Evolutionary conservation across 2,797 vertebrate genomes (phyloP).

Genomic region (Spinibarbus caldwelli): DNA sequence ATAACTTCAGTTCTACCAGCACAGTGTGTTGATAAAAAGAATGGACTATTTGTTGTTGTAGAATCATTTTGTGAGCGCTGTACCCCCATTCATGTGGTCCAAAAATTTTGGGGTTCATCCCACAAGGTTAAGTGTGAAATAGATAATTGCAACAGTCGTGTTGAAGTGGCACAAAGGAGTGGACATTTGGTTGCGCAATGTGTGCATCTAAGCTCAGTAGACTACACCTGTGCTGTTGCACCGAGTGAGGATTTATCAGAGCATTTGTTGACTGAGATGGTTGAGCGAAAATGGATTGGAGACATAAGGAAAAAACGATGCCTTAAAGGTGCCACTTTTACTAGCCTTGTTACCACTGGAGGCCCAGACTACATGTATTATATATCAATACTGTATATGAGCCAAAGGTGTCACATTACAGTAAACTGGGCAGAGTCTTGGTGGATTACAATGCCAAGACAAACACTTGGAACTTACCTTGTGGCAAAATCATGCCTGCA

Average conservation of each 20-base stretch:
- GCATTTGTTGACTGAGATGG: conserved; percentile 1
- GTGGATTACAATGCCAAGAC: conserved; percentile 1
- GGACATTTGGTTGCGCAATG: not conserved
- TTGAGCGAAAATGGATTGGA: not conserved
- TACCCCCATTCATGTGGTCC: not conserved
- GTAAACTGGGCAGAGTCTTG: conserved; percentile 9
- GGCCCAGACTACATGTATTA: not conserved
- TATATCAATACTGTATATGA: conserved; percentile 14
- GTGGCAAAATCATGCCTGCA: not conserved
- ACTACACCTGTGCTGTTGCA: not conserved
- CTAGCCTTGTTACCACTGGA: conserved; percentile 1
- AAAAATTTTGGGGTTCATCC: not conserved
- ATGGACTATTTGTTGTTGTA: conserved; percentile 2
- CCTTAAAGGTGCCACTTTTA: conserved; percentile 2
- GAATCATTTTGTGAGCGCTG: not conserved
- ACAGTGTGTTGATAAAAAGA: conserved; percentile 23
- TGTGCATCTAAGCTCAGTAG: not conserved
- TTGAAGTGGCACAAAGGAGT: not conserved
- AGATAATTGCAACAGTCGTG: not conserved
- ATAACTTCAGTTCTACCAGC: not conserved
- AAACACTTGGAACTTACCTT: not conserved
- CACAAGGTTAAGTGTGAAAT: conserved; percentile 1
- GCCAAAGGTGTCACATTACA: not conserved
- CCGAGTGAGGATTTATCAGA: not conserved
- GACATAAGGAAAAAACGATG: not conserved